These are phyloP conservation scores for Palythoa heliodiscus DNA, from an alignment of 92 coral and sea anemone species.

Conservation along the genomic window DNA sequence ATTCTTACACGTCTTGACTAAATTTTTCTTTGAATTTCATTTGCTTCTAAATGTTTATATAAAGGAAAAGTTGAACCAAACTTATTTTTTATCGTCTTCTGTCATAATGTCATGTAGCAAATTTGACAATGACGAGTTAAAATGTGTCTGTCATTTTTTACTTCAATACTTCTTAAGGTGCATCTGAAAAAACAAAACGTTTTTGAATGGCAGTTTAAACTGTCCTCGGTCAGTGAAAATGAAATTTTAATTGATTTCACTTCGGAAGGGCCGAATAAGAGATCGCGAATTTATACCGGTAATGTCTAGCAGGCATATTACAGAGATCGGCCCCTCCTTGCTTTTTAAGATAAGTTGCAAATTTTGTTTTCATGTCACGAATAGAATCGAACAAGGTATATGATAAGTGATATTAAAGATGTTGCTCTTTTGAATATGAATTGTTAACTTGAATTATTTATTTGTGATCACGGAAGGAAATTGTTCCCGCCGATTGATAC, in stretches of 20 bases:
- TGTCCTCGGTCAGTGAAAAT: not conserved
- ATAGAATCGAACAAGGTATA: not conserved
- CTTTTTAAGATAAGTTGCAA: not conserved
- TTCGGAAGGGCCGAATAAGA: not conserved
- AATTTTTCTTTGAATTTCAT: not conserved
- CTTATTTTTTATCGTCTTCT: not conserved
- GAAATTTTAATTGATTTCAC: not conserved
- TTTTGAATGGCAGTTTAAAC: slow-evolving; percentile 13
- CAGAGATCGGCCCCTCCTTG: not conserved
- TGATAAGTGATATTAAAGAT: not conserved
- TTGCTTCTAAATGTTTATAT: not conserved
- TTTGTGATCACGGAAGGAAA: not conserved
- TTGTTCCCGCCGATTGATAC: not conserved
- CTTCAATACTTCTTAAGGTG: not conserved
- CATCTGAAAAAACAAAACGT: slow-evolving; percentile 8
- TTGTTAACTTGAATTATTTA: not conserved
- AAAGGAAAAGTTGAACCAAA: not conserved
- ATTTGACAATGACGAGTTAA: not conserved
- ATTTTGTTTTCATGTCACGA: slow-evolving; percentile 21
- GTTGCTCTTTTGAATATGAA: not conserved
- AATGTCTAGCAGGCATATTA: not conserved
- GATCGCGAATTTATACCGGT: not conserved
- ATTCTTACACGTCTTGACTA: not conserved
- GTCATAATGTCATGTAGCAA: not conserved
- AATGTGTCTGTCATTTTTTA: not conserved